Evolutionary conservation across 2,888 invertebrate genomes (phyloP).

Genomic region (Charanyca ferruginea): DNA sequence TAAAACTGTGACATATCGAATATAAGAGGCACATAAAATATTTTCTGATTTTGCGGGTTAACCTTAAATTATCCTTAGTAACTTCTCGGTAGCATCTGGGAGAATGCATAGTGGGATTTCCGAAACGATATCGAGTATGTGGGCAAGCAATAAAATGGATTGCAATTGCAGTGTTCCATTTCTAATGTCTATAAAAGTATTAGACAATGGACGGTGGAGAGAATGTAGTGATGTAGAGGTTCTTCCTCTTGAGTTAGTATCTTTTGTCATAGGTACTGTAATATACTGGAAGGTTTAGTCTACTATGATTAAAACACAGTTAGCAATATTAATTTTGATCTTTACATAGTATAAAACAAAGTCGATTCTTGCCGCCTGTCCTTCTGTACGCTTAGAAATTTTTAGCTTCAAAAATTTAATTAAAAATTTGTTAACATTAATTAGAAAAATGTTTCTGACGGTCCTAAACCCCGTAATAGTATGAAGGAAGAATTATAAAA

Average conservation of each 20-base stretch:
- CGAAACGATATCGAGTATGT: constrained; percentile 41
- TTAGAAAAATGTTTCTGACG: too few species aligned
- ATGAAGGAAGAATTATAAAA: too few species aligned
- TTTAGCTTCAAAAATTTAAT: too few species aligned
- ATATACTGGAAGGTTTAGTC: too few species aligned
- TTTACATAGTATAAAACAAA: too few species aligned
- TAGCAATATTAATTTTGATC: too few species aligned
- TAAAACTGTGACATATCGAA: too few species aligned
- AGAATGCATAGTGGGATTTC: constrained; percentile 51
- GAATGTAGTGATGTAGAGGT: constrained; percentile 7
- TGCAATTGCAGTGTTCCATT: constrained; percentile 51
- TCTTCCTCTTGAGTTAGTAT: constrained; percentile 20
- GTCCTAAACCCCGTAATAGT: too few species aligned
- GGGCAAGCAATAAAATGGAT: constrained; percentile 50
- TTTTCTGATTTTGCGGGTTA: constrained; percentile 56
- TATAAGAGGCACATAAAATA: constrained; percentile 59
- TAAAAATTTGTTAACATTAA: too few species aligned
- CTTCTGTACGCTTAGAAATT: too few species aligned
- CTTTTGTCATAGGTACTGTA: not conserved
- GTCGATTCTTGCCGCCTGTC: too few species aligned
- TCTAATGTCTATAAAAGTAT: constrained; percentile 40
- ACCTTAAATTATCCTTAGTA: constrained; percentile 59
- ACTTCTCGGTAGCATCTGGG: constrained; percentile 52
- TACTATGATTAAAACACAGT: too few species aligned
- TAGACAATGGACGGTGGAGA: constrained; percentile 20